Percentiles rank a stretch among this genome's conserved stretches.
phyloP scores from a whole-genome alignment of 2,888 invertebrate genomes.

The Macaria liturata region DNA sequence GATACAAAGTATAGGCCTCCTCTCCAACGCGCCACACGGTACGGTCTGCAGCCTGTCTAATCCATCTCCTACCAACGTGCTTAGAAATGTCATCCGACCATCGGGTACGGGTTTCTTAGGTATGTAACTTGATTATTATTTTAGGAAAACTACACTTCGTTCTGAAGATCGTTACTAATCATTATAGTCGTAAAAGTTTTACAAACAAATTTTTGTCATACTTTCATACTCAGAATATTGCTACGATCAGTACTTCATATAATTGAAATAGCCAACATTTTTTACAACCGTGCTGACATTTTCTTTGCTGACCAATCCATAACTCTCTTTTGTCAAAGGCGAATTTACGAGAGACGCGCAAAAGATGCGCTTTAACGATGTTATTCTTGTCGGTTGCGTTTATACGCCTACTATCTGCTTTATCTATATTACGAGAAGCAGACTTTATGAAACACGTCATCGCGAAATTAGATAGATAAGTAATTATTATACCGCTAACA shows the following conservation, averaged over 20 bases:
- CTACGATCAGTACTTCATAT: not conserved
- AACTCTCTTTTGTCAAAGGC: not conserved
- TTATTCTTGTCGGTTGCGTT: not conserved
- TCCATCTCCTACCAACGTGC: too few species aligned
- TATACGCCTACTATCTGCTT: not conserved
- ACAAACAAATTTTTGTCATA: not conserved
- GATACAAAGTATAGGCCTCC: not conserved
- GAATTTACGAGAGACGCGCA: not conserved
- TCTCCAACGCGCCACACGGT: not conserved
- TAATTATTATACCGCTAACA: too few species aligned
- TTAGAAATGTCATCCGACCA: too few species aligned
- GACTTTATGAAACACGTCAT: too few species aligned
- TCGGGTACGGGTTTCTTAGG: too few species aligned
- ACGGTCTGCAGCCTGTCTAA: too few species aligned
- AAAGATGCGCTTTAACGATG: not conserved
- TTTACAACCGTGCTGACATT: too few species aligned
- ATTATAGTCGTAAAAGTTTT: not conserved
- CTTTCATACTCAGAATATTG: not conserved
- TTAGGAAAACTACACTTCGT: not conserved
- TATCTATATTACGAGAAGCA: too few species aligned
- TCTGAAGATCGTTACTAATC: not conserved
- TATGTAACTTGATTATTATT: too few species aligned
- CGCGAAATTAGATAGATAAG: too few species aligned
- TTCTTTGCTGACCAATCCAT: not conserved
- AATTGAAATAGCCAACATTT: not conserved